Percentiles rank a stretch among this genome's conserved stretches.
Conservation (phyloP, 2,113 vertebrate species). For the Corythoichthys intestinalis region DNA sequence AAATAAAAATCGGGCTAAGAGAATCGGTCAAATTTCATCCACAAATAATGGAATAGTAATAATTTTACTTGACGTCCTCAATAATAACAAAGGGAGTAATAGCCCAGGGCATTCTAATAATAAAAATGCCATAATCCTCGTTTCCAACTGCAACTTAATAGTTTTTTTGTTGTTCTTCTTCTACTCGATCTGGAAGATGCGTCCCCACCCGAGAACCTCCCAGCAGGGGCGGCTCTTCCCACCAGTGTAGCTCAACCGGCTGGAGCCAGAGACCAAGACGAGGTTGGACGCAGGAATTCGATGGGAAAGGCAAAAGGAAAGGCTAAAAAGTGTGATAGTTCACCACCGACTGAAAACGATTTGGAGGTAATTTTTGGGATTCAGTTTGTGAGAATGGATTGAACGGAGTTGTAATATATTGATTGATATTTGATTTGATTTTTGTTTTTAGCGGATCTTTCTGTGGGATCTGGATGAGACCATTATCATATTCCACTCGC, state of each 20-base stretch:
- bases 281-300: constrained; percentile 82
- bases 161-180: neutral
- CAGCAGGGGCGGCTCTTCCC: constrained; percentile 64
- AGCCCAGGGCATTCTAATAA: too few relatives aligned
- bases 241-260: constrained; percentile 49
- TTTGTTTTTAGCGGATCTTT: constrained; percentile 81
- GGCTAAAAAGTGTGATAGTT: constrained; percentile 82
- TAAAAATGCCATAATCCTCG: too few relatives aligned
- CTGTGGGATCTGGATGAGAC: constrained; percentile 99
- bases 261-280: constrained; percentile 83
- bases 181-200: constrained; percentile 42
- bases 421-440: neutral
- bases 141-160: neutral
- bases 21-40: too few relatives aligned
- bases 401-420: too few relatives aligned
- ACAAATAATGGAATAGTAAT: too few relatives aligned
- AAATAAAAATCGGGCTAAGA: too few relatives aligned
- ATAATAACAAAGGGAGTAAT: neutral
- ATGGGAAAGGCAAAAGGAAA: constrained; percentile 90
- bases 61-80: neutral
- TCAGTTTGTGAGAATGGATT: too few relatives aligned
- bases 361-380: constrained; percentile 77
- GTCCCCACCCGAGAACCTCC: constrained; percentile 61
- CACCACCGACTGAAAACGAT: constrained; percentile 82
- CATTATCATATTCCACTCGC: constrained; percentile 98